Conservation (phyloP, 92 coral and sea anemone genomes). For the Hydrozoanthus gracilis region DNA sequence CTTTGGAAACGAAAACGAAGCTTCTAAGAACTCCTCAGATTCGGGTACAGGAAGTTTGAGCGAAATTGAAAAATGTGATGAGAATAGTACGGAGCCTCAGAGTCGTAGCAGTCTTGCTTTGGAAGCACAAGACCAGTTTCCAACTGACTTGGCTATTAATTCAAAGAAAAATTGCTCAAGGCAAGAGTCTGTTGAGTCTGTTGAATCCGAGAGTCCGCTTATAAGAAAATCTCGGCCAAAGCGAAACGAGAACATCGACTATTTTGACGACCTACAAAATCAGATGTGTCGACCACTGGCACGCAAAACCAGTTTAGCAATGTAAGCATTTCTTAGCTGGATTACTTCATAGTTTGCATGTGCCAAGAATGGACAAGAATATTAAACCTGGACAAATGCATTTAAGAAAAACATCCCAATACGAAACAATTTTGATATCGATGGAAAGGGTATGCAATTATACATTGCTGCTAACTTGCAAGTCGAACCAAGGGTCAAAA, state of each 20-base stretch:
- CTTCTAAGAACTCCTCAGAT: not conserved
- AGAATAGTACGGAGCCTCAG: not conserved
- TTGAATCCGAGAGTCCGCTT: constrained; percentile 27
- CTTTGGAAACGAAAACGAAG: constrained; percentile 1
- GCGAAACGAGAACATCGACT: not conserved
- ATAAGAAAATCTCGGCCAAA: not conserved
- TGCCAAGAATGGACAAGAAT: too few species aligned
- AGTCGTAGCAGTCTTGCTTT: not conserved
- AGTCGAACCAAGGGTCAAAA: too few species aligned
- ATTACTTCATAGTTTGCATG: too few species aligned
- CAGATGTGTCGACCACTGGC: constrained; percentile 41
- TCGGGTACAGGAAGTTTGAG: constrained; percentile 40
- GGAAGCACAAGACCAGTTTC: constrained; percentile 33
- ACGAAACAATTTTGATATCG: too few species aligned
- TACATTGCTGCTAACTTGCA: too few species aligned
- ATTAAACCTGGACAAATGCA: too few species aligned
- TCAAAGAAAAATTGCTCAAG: constrained; percentile 23
- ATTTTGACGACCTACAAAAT: constrained; percentile 35
- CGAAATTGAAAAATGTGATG: not conserved
- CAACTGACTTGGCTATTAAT: constrained; percentile 11
- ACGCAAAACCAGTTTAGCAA: constrained; percentile 39
- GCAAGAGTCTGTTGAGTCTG: constrained; percentile 23
- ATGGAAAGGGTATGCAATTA: too few species aligned
- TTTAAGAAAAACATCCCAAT: too few species aligned
- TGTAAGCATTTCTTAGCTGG: not conserved